Base-by-base conservation (phyloP, 2,797 vertebrate species). In the Lerista edwardsae region DNA sequence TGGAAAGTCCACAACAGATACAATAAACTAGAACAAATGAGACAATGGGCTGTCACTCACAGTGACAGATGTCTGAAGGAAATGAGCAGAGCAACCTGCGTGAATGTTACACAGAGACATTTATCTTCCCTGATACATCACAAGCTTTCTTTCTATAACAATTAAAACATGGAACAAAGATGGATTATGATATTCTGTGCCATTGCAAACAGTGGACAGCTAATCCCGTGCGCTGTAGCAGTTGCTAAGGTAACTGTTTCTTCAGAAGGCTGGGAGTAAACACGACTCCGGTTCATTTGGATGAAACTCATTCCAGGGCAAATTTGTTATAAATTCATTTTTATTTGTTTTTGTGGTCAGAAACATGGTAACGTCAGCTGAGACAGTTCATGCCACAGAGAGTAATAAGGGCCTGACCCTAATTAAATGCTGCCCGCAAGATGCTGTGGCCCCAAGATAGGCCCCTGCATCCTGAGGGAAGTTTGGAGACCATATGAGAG, bases 231-330 rank as follows among this genome's bases (percentile, higher is more conserved):
- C 89, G 91, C 90, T 85, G 25, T 57, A 69, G 86, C 67, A 77
- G 94, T 94, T 94, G 90, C 94, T 90, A 93, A 90, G 91, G 93
- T 87, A 92, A 94, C 93, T 87, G 82, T 87, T 85, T 90, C 91
- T 94, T 91, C 90, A 90, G 86, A 92, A 91, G 86, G 88, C 83
- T 36, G 79, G 84, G 80, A 75, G 87, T 87, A 89, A 91, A 93
- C 83, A 92, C 69, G 27, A 92, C 67, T 79, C 59, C 92, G 88
- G 88, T 90, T 93, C 92, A 91, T 90, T 88, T 71, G 79, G 74
- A 14, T 27, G 17, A 75, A 81, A 19, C 31, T 62, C 79, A 76
- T 39, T 71, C 55, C 34, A 36, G 57, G 68, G 41, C 62, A 31
- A 51, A 64, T 81, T 39, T 61, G 12, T 81, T 62, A 55, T 44